phyloP scores from a whole-genome alignment of 2,797 vertebrate genomes.

The Petrocephalus schoutedeni region DNA sequence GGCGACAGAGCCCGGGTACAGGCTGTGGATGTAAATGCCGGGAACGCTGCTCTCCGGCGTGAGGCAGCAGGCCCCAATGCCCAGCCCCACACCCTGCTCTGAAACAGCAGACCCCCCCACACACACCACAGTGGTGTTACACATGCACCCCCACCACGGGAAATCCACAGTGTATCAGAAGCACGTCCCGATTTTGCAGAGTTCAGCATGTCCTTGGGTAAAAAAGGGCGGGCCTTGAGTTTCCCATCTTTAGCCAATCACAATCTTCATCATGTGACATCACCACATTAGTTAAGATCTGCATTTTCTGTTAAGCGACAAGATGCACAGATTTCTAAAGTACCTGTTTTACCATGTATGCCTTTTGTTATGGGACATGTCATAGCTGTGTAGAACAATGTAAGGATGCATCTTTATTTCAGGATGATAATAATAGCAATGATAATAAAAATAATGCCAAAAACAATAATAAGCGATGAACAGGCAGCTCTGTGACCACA shows the following conservation, averaged over 20 bases:
- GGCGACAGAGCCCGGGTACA: conserved; percentile 88
- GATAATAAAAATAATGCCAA: too few species aligned
- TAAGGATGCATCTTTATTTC: neutral
- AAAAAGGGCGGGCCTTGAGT: neutral
- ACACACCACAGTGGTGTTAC: conserved; percentile 15
- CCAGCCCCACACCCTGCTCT: conserved; percentile 86
- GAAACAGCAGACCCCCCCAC: conserved; percentile 19
- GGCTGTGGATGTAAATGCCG: conserved; percentile 89
- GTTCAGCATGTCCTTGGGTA: neutral
- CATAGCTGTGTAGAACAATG: neutral
- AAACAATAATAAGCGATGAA: too few species aligned
- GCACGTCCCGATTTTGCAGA: neutral
- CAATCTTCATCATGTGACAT: neutral
- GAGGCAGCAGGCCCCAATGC: conserved; percentile 87
- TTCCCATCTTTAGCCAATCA: neutral
- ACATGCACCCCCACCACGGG: neutral
- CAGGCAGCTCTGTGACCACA: too few species aligned
- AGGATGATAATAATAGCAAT: neutral
- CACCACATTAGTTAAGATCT: neutral
- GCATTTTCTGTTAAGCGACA: neutral
- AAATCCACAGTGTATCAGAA: neutral
- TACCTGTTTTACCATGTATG: neutral
- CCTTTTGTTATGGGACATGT: neutral
- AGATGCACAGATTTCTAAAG: neutral
- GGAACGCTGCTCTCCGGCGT: conserved; percentile 79